Evolutionary conservation across 1,140 invertebrate species (phyloP), one percentile per base, ranked within the genome.

Genomic region (Drosophila pseudoananassae): DNA sequence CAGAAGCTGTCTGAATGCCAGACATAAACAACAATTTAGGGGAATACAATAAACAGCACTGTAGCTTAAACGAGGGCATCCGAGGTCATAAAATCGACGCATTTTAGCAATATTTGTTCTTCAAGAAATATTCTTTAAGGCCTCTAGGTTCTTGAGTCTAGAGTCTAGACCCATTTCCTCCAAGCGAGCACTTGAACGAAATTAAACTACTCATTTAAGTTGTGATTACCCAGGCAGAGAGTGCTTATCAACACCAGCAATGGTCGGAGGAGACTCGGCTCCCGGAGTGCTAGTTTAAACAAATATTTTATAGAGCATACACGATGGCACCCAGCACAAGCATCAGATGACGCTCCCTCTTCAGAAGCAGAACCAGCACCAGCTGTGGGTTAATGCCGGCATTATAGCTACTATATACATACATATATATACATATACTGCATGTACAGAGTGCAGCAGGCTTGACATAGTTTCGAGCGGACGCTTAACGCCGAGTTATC

Each of bases 221-320:
- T 87, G 78, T 87, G 78, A 88, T 87, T 88, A 87, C 78, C 75
- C 65, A 70, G 47, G 68, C 61, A 68, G 76, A 87, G 82, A 82
- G 83, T 64, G 83, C 82, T 88, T 87, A 87, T 87, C 83, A 87
- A 87, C 82, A 81, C 83, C 58, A 75, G 45, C 50, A 47, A 53
- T 29, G 45, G 25, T 15, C 23, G 47, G 31, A 9, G 9, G 27
- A 17, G 29, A 50, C 40, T 15, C 10, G 1, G 23, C 12, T 17
- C 8, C 7, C 25, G 20, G 31, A 50, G 31, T 69, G 54, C 73
- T 69, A 81, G 82, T 87, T 87, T 78, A 76, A 87, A 78, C 82
- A 85, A 87, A 85, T 87, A 87, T 82, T 87, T 87, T 87, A 88
- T 88, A 78, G 82, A 87, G 82, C 82, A 85, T 77, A 56, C 59